phyloP scores from a whole-genome alignment of 2,888 invertebrate species.

The Drosophila macrospina region DNA sequence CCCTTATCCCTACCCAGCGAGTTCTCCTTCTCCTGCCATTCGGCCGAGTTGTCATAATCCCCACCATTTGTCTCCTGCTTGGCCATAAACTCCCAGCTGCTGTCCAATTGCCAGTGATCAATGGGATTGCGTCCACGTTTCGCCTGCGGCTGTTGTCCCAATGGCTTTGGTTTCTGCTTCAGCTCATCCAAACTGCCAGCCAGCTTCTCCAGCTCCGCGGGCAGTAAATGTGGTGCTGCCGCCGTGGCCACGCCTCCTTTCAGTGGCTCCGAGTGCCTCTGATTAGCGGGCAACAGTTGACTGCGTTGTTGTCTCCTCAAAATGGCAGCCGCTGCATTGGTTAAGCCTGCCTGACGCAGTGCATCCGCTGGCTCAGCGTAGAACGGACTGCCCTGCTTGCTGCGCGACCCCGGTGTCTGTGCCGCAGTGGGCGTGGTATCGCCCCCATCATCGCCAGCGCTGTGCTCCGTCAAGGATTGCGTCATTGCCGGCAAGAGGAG shows the following conservation, averaged over 20 bases:
- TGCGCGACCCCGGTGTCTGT: conserved; percentile 78
- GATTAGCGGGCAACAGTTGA: conserved; percentile 85
- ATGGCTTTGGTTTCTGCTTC: conserved; percentile 86
- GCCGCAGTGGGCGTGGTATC: conserved; percentile 83
- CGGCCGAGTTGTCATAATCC: conserved; percentile 82
- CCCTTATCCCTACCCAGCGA: conserved; percentile 74
- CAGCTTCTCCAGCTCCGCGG: conserved; percentile 84
- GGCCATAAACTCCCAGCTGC: conserved; percentile 96
- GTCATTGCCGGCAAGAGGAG: conserved; percentile 65
- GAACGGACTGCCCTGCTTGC: conserved; percentile 93
- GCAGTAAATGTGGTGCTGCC: conserved; percentile 89
- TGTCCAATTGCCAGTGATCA: conserved; percentile 93
- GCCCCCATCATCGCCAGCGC: conserved; percentile 69
- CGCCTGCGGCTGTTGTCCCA: conserved; percentile 54
- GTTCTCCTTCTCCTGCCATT: conserved; percentile 84
- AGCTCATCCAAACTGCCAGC: conserved; percentile 85
- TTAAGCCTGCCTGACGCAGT: conserved; percentile 86
- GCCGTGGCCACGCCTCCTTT: conserved; percentile 82
- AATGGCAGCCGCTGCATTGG: conserved; percentile 80
- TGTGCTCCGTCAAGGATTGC: conserved; percentile 74
- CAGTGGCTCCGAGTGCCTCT: conserved; percentile 88
- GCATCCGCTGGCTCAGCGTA: conserved; percentile 96
- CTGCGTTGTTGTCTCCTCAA: conserved; percentile 83
- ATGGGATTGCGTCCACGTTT: conserved; percentile 84
- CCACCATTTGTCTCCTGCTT: conserved; percentile 83